Base-by-base conservation (phyloP, 2,797 vertebrate genomes). In the Pseudochirops cupreus region DNA sequence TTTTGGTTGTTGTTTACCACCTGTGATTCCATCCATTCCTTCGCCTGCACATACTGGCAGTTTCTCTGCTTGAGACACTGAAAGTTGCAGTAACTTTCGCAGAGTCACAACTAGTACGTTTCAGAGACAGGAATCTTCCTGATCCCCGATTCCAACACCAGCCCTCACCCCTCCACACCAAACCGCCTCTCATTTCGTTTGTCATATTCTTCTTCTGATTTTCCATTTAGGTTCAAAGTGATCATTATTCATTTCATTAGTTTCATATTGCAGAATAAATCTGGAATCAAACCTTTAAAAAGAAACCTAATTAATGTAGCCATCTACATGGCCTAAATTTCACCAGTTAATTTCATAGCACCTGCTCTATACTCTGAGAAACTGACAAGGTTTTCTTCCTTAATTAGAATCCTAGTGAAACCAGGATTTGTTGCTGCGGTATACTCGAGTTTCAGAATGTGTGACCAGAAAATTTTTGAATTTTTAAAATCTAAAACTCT, bases 201-300 rank as follows among this genome's bases (percentile, higher is more conserved):
- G 21, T 87, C 74, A 50, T 26, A 87, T 87, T 87, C 39, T 74
- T 10, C 14, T 87, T 87, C 46, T 46, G 39, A 87, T 87, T 87
- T 54, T 87, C 74, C 39, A 87, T 50, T 87, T 87, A 87, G 74
- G 24, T 87, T 87, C 74, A 50, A 26, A 50, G 39, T 50, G 74
- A 87, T 50, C 74, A 87, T 87, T 87, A 87, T 87, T 87, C 74
- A 87, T 87, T 87, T 87, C 74, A 50, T 87, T 87, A 87, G 74
- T 87, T 87, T 46, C 39, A 87, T 87, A 50, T 87, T 28, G 24
- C 39, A 46, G 74, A 87, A 87, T 87, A 50, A 87, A 87, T 50
- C 39, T 87, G 39, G 39, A 46, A 87, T 87, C 39, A 87, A 26
- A 46, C 39, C 74, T 87, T 50, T 87, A 87, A 87, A 87, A 87